Percentiles rank a stretch among this genome's conserved stretches.
Evolutionary conservation across 2,797 vertebrate genomes (phyloP).

Genomic region (Caiman crocodilus): DNA sequence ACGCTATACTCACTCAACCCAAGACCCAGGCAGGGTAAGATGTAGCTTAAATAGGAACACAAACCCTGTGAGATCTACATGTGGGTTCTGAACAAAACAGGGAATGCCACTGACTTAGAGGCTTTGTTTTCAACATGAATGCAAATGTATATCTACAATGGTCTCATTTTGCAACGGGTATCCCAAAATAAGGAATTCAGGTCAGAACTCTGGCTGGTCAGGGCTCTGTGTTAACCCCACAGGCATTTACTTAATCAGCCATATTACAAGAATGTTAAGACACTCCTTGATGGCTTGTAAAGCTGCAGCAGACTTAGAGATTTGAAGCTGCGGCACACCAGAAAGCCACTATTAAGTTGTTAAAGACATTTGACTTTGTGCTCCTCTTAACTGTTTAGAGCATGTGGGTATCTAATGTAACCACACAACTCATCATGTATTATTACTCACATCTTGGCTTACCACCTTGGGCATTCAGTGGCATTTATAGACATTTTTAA

Average conservation of each 20-base stretch:
- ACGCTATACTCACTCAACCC: background rate
- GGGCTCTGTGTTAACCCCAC: background rate
- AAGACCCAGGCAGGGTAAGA: rapidly evolving
- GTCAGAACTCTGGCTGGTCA: background rate
- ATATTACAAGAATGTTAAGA: constrained; percentile 13
- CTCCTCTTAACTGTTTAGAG: constrained; percentile 3
- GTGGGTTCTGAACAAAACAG: background rate
- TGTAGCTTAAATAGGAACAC: background rate
- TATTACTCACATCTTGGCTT: background rate
- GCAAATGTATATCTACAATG: rapidly evolving
- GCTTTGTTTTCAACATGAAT: background rate
- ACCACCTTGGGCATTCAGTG: background rate
- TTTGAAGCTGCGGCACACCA: background rate
- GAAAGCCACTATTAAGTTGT: background rate
- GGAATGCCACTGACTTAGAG: background rate
- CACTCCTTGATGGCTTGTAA: background rate
- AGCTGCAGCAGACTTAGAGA: background rate
- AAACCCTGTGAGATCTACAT: background rate
- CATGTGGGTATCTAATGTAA: background rate
- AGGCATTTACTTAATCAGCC: background rate
- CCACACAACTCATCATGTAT: background rate
- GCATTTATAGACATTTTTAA: constrained; percentile 22
- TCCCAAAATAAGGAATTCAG: background rate
- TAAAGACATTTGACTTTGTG: constrained; percentile 16
- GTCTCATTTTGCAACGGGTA: background rate